Base-by-base conservation (phyloP, 2,888 invertebrate genomes). In the Sinohyriopsis cumingii region DNA sequence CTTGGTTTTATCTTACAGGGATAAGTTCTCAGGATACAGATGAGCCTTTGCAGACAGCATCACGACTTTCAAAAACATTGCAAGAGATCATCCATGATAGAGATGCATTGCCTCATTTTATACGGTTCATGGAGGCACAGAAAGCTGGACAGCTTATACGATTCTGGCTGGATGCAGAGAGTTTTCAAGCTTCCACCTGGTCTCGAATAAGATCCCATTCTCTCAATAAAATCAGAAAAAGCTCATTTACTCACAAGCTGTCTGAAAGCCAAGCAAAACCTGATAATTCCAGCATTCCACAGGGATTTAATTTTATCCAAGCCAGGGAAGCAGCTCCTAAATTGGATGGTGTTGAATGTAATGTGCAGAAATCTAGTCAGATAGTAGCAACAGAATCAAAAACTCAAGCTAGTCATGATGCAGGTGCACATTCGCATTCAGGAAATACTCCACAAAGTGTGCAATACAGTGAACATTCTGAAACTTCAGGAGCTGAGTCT, bases 101-200 rank as follows among this genome's bases (percentile, higher is more conserved):
- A 87, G 93, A 93, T 87, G 95, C 95, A 69, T 91, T 96, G 45
- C 94, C 94, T 63, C 95, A 95, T 90, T 95, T 97, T 88, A 93
- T 95, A 68, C 95, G 96, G 85, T 97, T 93, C 90, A 93, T 97
- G 93, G 95, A 96, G 85, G 92, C 93, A n/a, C 92, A 22, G 77
- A 84, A 81, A 62, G 83, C 87, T 3, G 93, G 93, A 70, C 85
- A 89, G 67, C 79, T 91, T 55, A 86, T 92, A 69, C 88, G 90
- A 74, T 92, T 92, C 82, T 92, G 91, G 91, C 84, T 91, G 68
- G 91, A 91, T 80, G 90, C 91, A 9, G 89, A 91, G 65, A 91
- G 91, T 71, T 91, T 91, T 75, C 87, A 89, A 67, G 88, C 87
- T 5, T 79, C 87, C 25, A 83, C 88, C 45, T 80, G 84, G 71